Percentiles rank a stretch among this genome's conserved stretches.
These are phyloP conservation scores for Paraescarpia echinospica DNA, from an alignment of 1,140 invertebrate species.

Conservation along the genomic window DNA sequence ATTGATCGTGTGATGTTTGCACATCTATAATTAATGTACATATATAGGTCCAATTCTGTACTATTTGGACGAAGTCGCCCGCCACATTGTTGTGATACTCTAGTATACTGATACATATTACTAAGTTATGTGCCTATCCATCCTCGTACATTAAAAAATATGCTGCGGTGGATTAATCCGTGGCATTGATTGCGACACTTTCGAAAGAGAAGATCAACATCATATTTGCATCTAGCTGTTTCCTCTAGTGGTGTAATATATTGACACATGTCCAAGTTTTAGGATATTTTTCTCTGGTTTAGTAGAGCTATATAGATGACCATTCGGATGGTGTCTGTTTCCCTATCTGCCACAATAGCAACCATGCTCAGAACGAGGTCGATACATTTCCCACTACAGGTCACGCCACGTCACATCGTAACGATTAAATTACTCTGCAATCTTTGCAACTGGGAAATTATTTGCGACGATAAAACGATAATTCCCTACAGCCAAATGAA, in stretches of 20 bases:
- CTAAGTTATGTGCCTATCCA: too few relatives aligned
- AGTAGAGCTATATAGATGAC: background rate
- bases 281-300: background rate
- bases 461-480: background rate
- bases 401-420: slow-evolving; percentile 1
- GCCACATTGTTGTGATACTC: too few relatives aligned
- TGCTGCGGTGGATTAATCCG: too few relatives aligned
- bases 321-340: background rate
- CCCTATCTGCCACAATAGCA: background rate
- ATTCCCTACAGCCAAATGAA: background rate
- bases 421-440: background rate
- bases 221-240: background rate
- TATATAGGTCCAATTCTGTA: background rate
- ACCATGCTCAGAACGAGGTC: background rate
- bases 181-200: too few relatives aligned
- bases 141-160: too few relatives aligned
- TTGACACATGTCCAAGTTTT: background rate
- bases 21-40: background rate
- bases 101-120: too few relatives aligned
- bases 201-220: background rate
- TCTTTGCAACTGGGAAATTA: background rate
- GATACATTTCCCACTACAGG: too few relatives aligned
- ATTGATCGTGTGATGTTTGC: slow-evolving; percentile 18
- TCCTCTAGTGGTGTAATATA: background rate
- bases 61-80: background rate